These are phyloP conservation scores for Prinia subflava DNA, from an alignment of 2,113 vertebrate species.

Conservation along the genomic window DNA sequence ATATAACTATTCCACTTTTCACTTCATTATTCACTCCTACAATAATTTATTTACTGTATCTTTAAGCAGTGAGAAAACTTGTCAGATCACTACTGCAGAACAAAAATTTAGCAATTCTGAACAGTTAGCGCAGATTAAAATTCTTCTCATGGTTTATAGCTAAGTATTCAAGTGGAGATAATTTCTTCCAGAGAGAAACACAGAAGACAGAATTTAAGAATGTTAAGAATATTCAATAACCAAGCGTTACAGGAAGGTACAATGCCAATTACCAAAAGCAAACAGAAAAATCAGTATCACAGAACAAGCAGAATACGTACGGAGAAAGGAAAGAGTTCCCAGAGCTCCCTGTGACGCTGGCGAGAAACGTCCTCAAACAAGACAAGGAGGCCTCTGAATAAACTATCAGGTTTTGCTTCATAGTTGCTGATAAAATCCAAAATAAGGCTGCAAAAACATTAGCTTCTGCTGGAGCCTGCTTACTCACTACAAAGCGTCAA, in stretches of 20 bases:
- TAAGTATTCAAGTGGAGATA: not conserved
- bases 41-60: not conserved
- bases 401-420: slow-evolving; percentile 46
- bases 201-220: not conserved
- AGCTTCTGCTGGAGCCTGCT: slow-evolving; percentile 42
- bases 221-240: not conserved
- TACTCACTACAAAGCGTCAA: slow-evolving; percentile 56
- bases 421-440: slow-evolving; percentile 54
- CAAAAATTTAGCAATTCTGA: not conserved
- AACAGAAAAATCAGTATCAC: not conserved
- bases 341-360: slow-evolving; percentile 32
- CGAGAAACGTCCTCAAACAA: slow-evolving; percentile 15
- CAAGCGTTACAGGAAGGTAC: not conserved
- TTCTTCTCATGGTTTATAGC: not conserved
- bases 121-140: slow-evolving; percentile 1
- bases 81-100: not conserved
- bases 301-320: slow-evolving; percentile 26
- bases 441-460: slow-evolving; percentile 49
- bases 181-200: not conserved
- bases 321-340: not conserved
- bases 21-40: not conserved
- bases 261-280: not conserved
- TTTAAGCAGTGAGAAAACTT: not conserved
- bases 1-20: not conserved
- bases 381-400: slow-evolving; percentile 34